Evolutionary conservation across 2,113 vertebrate genomes (phyloP).

Genomic region (Cromileptes altivelis): DNA sequence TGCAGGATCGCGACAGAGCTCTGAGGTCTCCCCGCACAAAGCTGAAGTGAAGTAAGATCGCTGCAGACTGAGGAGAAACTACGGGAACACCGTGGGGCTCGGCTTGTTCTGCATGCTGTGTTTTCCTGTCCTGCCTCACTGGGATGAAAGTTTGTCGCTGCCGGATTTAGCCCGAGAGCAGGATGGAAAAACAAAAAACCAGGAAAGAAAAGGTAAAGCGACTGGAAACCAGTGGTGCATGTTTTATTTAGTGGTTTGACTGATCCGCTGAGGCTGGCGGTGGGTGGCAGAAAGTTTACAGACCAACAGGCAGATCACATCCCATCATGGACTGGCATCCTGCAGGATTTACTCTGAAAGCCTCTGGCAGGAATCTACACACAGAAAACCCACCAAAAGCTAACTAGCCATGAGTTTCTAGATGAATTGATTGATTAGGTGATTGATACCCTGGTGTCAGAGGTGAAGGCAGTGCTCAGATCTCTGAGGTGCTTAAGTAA

Average conservation of each 20-base stretch:
- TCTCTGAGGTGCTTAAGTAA: no score
- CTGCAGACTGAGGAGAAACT: neutral
- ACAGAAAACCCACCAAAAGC: neutral
- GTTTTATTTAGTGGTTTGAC: neutral
- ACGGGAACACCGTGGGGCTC: neutral
- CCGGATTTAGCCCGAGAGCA: conserved; percentile 65
- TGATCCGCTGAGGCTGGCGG: neutral
- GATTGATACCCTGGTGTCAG: no score
- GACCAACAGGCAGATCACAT: neutral
- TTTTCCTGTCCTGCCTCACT: conserved; percentile 57
- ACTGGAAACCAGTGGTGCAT: neutral
- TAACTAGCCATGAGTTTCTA: neutral
- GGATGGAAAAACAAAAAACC: conserved; percentile 82
- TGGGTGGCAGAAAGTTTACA: conserved; percentile 2
- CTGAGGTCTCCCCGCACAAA: neutral
- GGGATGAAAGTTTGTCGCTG: conserved; percentile 81
- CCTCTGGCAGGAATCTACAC: neutral
- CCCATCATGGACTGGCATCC: neutral
- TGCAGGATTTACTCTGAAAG: neutral
- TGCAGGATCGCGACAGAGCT: conserved; percentile 9
- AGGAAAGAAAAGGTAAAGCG: conserved; percentile 84
- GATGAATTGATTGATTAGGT: neutral
- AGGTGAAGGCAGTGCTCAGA: no score
- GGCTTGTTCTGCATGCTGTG: conserved; percentile 18
- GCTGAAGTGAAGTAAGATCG: rapidly evolving